phyloP scores from a whole-genome alignment of 2,797 vertebrate genomes.

The Scolopax bukidnonensis region DNA sequence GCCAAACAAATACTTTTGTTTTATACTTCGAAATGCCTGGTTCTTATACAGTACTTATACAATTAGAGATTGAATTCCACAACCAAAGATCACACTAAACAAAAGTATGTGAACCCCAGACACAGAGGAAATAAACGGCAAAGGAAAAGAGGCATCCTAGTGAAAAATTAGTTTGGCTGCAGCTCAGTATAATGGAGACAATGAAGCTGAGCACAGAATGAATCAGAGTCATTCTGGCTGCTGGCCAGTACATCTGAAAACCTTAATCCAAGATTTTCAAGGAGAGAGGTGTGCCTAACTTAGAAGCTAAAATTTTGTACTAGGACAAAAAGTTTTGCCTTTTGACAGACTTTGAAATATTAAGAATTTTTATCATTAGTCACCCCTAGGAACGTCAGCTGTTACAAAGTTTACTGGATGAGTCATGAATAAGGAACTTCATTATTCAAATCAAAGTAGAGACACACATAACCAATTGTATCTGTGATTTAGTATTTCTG shows the following conservation, averaged over 20 bases:
- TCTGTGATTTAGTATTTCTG: neutral
- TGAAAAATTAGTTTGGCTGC: neutral
- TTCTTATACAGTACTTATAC: neutral
- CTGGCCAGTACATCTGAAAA: neutral
- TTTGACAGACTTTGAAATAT: neutral
- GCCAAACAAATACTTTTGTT: slow-evolving; percentile 39
- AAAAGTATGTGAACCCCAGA: neutral
- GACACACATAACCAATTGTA: neutral
- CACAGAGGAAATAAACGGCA: neutral
- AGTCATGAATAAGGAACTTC: neutral
- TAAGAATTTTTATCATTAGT: neutral
- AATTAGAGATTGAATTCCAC: neutral
- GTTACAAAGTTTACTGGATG: neutral
- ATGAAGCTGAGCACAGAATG: neutral
- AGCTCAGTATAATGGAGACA: neutral
- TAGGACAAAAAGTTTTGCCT: neutral
- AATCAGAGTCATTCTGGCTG: neutral
- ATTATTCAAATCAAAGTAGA: neutral
- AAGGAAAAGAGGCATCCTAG: neutral
- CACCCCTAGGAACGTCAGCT: neutral
- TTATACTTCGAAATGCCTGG: neutral
- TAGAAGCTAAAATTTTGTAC: neutral
- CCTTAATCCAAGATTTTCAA: neutral
- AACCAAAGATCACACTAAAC: neutral
- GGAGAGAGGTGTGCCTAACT: neutral